Evolutionary conservation across 2,888 invertebrate genomes (phyloP), one percentile per base, ranked within the genome.

Genomic region (Conchocele bisecta): DNA sequence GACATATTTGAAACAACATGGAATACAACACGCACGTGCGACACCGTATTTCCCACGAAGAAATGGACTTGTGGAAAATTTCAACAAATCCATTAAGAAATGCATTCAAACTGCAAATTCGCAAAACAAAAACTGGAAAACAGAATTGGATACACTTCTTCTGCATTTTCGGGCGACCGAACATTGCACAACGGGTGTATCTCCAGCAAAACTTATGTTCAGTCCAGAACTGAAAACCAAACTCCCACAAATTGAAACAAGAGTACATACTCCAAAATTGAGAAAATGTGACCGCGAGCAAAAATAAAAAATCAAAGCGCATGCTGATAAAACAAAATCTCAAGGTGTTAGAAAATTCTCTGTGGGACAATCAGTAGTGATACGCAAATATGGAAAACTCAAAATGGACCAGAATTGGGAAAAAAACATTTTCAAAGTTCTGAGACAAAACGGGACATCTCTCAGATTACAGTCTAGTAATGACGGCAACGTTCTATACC

Each of bases 1-100:
- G 51, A 31, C 46, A 5, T 75, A 39, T 33, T 37, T 57, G 13
- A 59, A 48, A 24, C 37, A 48, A 33, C 39, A 42, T 37, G 63
- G 58, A 29, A 60, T 76, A 33, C 56, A 33, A 28, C 73, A 76
- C 50, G 42, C 39, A 26, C 63, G 61, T 15, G 54, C 64, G 6
- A 68, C 68, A 28, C 71, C 75, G 13, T 57, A 54, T 46, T 66
- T 59, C 46, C 64, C 74, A 20, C 42, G 56, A 51, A 61, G 69
- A 15, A 69, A 69, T 24, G 69, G 60, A 31, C 50, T 59, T n/a
- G 74, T 63, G 7, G 76, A 76, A 58, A 42, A 61, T 41, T 70
- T 74, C 35, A 70, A 63, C 46, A 69, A 51, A 51, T 57, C 57
- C 26, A 28, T 76, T 11, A 50, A 48, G 35, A 56, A 64, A 61